Evolutionary conservation across 2,113 vertebrate species (phyloP).

Genomic region (Pseudopodoces humilis): DNA sequence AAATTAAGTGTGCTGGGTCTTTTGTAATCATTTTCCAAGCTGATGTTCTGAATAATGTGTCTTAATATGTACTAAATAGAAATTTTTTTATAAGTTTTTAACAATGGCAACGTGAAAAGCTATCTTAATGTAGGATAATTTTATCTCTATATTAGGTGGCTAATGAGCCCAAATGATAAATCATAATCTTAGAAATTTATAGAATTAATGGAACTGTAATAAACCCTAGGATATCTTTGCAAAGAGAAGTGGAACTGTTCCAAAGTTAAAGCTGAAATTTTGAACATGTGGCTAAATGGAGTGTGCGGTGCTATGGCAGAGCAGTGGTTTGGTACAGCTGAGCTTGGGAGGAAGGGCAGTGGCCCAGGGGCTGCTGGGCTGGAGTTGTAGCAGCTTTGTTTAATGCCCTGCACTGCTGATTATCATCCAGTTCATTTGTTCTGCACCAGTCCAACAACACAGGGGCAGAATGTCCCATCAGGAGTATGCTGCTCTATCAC

Average conservation of each 20-base stretch:
- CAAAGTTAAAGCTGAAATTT: not conserved
- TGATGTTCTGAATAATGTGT: constrained; percentile 53
- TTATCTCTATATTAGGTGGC: not conserved
- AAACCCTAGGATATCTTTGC: not conserved
- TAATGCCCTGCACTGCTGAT: not conserved
- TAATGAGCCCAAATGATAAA: constrained; percentile 24
- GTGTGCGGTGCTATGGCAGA: fast-evolving
- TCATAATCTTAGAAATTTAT: not conserved
- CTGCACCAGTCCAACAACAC: not conserved
- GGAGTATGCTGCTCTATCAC: not conserved
- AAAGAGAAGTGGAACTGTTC: not conserved
- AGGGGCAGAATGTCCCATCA: not conserved
- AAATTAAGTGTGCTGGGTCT: not conserved
- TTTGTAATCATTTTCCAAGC: not conserved
- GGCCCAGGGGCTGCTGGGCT: not conserved
- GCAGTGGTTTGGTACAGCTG: not conserved
- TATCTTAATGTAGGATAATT: constrained; percentile 10
- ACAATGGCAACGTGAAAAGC: not conserved
- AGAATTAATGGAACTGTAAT: not conserved
- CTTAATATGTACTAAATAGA: constrained; percentile 23
- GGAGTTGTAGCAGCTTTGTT: not conserved
- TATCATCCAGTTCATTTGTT: not conserved
- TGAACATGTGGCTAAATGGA: not conserved
- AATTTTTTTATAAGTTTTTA: not conserved
- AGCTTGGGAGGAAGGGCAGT: not conserved